A percentile compares a stretch with the other conserved stretches of the same genome.
Evolutionary conservation across 2,113 vertebrate genomes (phyloP).

Genomic region (Collichthys lucidus): DNA sequence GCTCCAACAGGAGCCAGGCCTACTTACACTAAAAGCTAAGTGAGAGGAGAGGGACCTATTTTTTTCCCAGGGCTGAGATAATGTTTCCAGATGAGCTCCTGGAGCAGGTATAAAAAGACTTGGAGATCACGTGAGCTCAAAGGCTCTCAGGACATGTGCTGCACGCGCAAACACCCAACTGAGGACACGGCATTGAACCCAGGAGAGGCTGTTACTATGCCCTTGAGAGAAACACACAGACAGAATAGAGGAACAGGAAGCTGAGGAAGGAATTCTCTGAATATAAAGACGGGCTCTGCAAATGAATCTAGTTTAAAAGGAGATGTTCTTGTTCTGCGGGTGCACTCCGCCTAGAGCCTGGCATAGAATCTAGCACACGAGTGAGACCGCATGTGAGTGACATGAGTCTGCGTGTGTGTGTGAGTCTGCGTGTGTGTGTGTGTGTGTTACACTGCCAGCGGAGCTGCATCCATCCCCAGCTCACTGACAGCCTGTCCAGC

Average conservation of each 20-base stretch:
- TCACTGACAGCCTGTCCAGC: constrained; percentile 49
- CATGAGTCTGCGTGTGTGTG: constrained; percentile 17
- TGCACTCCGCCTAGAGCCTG: constrained; percentile 41
- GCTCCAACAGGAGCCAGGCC: not conserved
- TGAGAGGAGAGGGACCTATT: constrained; percentile 8
- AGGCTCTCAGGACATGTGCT: constrained; percentile 22
- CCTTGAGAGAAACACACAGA: constrained; percentile 2
- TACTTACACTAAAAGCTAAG: constrained; percentile 30
- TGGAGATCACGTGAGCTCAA: constrained; percentile 32
- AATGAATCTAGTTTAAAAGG: constrained; percentile 72
- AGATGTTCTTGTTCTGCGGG: constrained; percentile 58
- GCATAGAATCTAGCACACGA: constrained; percentile 16
- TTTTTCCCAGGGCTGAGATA: not conserved
- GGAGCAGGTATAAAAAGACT: constrained; percentile 37
- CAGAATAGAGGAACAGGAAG: not conserved
- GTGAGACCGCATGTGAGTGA: constrained; percentile 13
- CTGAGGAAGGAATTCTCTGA: constrained; percentile 9
- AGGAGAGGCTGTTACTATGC: not conserved
- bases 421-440: constrained; percentile 17
- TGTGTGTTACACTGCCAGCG: not conserved
- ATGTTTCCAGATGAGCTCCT: constrained; percentile 47
- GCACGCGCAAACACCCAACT: constrained; percentile 1
- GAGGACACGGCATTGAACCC: not conserved
- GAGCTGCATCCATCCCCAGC: constrained; percentile 47
- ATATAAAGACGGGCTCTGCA: constrained; percentile 43